Evolutionary conservation across 2,888 invertebrate species (phyloP), one percentile per base, ranked within the genome.

Genomic region (Mythimna ferrago): DNA sequence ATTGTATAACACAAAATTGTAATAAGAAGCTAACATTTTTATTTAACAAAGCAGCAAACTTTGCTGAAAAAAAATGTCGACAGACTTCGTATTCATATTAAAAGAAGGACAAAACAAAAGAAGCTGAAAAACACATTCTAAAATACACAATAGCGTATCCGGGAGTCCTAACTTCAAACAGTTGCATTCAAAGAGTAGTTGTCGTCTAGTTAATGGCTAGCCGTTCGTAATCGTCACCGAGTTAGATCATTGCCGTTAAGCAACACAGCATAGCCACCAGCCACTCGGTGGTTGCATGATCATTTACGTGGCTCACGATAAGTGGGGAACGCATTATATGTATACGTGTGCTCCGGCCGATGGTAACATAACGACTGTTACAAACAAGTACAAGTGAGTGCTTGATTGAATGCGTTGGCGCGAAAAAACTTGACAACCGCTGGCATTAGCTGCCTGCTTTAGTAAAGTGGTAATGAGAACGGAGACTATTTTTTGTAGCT

Each of bases 291-390:
- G 78, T 83, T 83, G 82, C 82, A 78, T 82, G 82, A 81, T 80
- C 80, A 73, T 83, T 80, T 80, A 83, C 80, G 75, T 80, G 73
- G 78, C 69, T 76, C 35, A 56, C 78, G 81, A 82, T 83, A 83
- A 83, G 78, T 82, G 78, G 75, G 54, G 44, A 71, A 71, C 74
- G 64, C 78, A 69, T 62, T 61, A 66, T 71, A 68, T 70, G 64
- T 68, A 71, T 70, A 80, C 82, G 80, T 82, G 79, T 81, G 73
- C 66, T 80, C 77, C 21, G 63, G 10, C 64, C 71, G 73, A 38
- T 80, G 80, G 68, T 73, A 83, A 78, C 82, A 78, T 82, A 78
- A 74, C 78, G 44, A 83, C 78, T 81, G 60, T 78, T 80, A 80
- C 56, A 73, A 26, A 32, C 32, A 3, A 32, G 32, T 32, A 70